Conservation (phyloP, 53 echinoderm and acorn worm genomes). For the Paracentrotus lividus region DNA sequence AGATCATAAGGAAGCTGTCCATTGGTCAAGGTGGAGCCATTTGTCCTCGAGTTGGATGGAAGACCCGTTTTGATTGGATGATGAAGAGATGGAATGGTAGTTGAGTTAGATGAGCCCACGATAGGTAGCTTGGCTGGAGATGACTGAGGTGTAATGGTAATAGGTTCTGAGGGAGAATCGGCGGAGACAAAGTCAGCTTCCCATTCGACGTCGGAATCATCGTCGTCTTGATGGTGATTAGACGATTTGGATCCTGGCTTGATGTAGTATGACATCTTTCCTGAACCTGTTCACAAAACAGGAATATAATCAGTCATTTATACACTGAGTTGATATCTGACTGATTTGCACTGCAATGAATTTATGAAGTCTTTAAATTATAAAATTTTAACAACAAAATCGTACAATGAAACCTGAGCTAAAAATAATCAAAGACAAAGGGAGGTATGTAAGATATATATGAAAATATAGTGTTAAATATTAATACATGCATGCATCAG, state of each 20-base stretch:
- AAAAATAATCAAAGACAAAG: too few relatives aligned
- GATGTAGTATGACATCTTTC: conserved; percentile 58
- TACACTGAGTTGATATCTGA: too few relatives aligned
- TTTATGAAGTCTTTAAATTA: too few relatives aligned
- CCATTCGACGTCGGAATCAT: conserved; percentile 78
- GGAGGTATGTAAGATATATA: too few relatives aligned
- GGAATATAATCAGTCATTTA: neutral
- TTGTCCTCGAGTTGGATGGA: conserved; percentile 46
- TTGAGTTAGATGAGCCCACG: conserved; percentile 1
- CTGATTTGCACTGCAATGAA: too few relatives aligned
- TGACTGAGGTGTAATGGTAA: conserved; percentile 25
- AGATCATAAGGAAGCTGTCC: conserved; percentile 44
- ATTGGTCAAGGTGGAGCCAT: conserved; percentile 56
- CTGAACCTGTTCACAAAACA: conserved; percentile 4
- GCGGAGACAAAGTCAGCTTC: conserved; percentile 83
- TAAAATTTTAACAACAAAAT: too few relatives aligned
- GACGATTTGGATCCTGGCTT: conserved; percentile 3
- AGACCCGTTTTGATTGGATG: conserved; percentile 58
- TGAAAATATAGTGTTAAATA: too few relatives aligned
- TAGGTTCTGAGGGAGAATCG: conserved; percentile 70
- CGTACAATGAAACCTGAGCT: too few relatives aligned
- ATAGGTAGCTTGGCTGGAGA: conserved; percentile 22
- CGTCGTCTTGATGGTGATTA: neutral
- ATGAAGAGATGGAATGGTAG: neutral
- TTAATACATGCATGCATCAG: neutral